Conservation (phyloP, 2,888 invertebrate species). For the Tiphia femorata region DNA sequence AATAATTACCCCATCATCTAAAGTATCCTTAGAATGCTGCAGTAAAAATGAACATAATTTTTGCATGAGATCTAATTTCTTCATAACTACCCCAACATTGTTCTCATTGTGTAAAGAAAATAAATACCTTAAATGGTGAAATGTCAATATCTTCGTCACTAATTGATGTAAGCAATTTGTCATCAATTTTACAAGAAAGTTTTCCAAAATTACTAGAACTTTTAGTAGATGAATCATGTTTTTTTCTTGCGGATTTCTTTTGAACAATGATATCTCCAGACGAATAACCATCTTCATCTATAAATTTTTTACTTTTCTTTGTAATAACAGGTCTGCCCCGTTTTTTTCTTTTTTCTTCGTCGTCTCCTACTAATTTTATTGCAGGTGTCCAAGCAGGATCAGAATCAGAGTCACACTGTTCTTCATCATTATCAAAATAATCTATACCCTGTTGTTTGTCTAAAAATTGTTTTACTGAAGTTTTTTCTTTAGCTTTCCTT, state of each 20-base stretch:
- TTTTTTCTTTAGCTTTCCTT: slow-evolving; percentile 78
- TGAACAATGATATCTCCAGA: slow-evolving; percentile 66
- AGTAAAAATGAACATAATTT: too few relatives aligned
- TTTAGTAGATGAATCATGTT: slow-evolving; percentile 50
- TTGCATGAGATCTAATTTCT: slow-evolving; percentile 21
- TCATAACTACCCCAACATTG: too few relatives aligned
- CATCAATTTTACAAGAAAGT: slow-evolving; percentile 59
- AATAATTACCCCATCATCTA: slow-evolving; percentile 56
- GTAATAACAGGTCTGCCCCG: slow-evolving; percentile 61
- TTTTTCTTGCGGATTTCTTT: slow-evolving; percentile 68
- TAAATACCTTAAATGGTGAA: slow-evolving; percentile 62
- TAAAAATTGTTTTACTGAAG: slow-evolving; percentile 71
- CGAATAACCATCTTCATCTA: slow-evolving; percentile 75
- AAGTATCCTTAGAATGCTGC: slow-evolving; percentile 56
- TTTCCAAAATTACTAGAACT: slow-evolving; percentile 46
- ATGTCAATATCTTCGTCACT: slow-evolving; percentile 65
- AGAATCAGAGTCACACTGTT: slow-evolving; percentile 77
- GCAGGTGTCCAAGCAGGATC: slow-evolving; percentile 85
- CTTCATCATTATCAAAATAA: slow-evolving; percentile 70
- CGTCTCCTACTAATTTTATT: slow-evolving; percentile 69
- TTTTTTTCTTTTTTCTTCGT: slow-evolving; percentile 66
- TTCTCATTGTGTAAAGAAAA: background rate
- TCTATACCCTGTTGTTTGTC: slow-evolving; percentile 62
- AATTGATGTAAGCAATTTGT: slow-evolving; percentile 59
- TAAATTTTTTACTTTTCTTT: slow-evolving; percentile 56